Conservation (phyloP, 2,888 invertebrate genomes). For the Phortica okadai region DNA sequence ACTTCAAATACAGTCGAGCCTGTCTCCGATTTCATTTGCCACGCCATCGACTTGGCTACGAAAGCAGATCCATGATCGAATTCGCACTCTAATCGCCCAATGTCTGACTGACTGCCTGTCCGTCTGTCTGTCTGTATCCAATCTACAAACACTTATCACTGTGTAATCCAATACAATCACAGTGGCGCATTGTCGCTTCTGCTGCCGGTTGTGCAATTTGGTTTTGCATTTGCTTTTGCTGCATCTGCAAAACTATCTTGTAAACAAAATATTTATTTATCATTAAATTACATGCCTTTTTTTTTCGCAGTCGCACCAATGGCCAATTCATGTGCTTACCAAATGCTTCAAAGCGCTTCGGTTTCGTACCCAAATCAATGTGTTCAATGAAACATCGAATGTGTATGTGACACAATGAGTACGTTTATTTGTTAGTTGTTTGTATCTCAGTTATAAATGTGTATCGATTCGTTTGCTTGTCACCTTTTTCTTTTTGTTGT, state of each 20-base stretch:
- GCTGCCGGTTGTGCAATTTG: background rate
- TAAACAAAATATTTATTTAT: slow-evolving; percentile 58
- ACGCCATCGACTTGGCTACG: background rate
- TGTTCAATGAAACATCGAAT: too few species aligned
- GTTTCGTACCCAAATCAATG: too few species aligned
- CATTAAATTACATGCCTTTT: slow-evolving; percentile 22
- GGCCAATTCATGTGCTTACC: slow-evolving; percentile 24
- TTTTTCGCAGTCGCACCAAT: slow-evolving; percentile 9
- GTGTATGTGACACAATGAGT: too few species aligned
- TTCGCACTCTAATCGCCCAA: background rate
- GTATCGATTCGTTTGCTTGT: background rate
- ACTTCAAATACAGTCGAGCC: background rate
- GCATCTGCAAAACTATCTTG: slow-evolving; percentile 52
- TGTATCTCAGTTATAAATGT: background rate
- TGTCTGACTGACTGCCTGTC: too few species aligned
- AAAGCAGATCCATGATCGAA: background rate
- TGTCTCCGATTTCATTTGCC: slow-evolving; percentile 8
- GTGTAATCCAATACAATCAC: background rate
- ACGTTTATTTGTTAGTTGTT: slow-evolving; percentile 39
- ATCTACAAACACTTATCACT: too few species aligned
- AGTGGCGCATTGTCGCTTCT: background rate
- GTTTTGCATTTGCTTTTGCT: slow-evolving; percentile 41
- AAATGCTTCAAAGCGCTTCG: too few species aligned
- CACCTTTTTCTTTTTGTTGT: background rate
- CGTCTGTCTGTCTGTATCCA: too few species aligned